phyloP scores from a whole-genome alignment of 2,888 invertebrate genomes.

The Argyresthia goedartella region DNA sequence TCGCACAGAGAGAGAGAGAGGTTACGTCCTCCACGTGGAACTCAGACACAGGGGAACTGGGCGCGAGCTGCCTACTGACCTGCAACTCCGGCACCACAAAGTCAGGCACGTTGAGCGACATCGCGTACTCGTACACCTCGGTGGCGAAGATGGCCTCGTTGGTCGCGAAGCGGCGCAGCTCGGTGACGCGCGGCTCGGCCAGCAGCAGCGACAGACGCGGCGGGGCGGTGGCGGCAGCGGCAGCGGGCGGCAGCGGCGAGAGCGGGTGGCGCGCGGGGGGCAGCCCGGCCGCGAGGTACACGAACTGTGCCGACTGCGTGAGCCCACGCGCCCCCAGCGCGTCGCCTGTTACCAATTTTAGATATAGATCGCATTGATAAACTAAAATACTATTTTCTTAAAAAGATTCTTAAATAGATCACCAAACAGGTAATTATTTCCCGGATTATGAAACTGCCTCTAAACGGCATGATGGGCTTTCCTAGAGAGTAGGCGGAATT shows the following conservation, averaged over 20 bases:
- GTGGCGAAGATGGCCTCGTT: slow-evolving; percentile 93
- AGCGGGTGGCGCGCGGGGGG: slow-evolving; percentile 62
- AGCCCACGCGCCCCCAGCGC: slow-evolving; percentile 81
- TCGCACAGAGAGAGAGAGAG: no score
- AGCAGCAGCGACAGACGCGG: slow-evolving; percentile 85
- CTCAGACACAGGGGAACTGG: no score
- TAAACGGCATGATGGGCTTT: no score
- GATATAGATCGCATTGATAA: no score
- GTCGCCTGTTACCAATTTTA: slow-evolving; percentile 77
- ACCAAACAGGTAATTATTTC: no score
- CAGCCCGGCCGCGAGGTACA: slow-evolving; percentile 90
- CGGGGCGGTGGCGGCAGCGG: slow-evolving; percentile 26
- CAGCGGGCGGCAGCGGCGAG: slow-evolving; percentile 36
- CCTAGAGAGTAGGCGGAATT: no score
- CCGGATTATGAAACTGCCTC: no score
- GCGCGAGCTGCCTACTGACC: no score
- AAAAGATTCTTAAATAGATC: no score
- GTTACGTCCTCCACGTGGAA: no score
- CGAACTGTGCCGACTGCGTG: slow-evolving; percentile 93
- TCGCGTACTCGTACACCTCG: slow-evolving; percentile 95
- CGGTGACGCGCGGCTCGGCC: slow-evolving; percentile 74
- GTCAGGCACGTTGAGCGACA: slow-evolving; percentile 80
- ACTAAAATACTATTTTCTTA: no score
- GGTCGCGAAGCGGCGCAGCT: slow-evolving; percentile 77
- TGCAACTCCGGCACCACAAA: slow-evolving; percentile 82